Evolutionary conservation across 2,797 vertebrate species (phyloP).

Genomic region (Mus spretus): DNA sequence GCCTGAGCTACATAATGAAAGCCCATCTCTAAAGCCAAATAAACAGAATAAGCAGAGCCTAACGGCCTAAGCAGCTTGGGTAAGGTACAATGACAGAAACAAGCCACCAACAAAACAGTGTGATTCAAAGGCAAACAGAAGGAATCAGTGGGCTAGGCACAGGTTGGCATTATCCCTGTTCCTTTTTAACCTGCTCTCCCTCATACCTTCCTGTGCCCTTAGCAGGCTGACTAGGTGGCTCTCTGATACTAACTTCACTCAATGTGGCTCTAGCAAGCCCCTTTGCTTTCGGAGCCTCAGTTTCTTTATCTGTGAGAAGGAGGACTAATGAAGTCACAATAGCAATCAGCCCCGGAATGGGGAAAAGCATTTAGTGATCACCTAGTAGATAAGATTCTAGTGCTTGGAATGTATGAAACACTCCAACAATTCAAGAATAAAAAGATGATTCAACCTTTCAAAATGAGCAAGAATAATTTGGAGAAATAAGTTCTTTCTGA

Average conservation of each 20-base stretch:
- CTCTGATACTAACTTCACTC: conserved; percentile 28
- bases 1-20: neutral
- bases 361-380: conserved; percentile 44
- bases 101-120: conserved; percentile 25
- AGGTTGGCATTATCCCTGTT: conserved; percentile 28
- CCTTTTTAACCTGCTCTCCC: neutral
- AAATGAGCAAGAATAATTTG: conserved; percentile 22
- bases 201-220: neutral
- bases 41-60: conserved; percentile 12
- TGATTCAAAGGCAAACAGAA: conserved; percentile 59
- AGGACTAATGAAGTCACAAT: neutral
- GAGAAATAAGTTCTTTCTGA: conserved; percentile 46
- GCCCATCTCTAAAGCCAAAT: neutral
- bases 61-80: neutral
- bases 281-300: neutral
- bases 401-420: conserved; percentile 31
- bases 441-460: conserved; percentile 21
- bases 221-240: neutral
- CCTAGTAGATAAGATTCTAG: conserved; percentile 9
- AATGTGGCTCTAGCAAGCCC: conserved; percentile 1
- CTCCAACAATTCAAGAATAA: conserved; percentile 35
- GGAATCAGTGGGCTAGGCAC: neutral
- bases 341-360: conserved; percentile 16
- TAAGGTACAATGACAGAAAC: conserved; percentile 36
- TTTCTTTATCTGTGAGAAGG: conserved; percentile 56